Conservation (phyloP, 2,888 invertebrate genomes). For the Drosophila basisetae region DNA sequence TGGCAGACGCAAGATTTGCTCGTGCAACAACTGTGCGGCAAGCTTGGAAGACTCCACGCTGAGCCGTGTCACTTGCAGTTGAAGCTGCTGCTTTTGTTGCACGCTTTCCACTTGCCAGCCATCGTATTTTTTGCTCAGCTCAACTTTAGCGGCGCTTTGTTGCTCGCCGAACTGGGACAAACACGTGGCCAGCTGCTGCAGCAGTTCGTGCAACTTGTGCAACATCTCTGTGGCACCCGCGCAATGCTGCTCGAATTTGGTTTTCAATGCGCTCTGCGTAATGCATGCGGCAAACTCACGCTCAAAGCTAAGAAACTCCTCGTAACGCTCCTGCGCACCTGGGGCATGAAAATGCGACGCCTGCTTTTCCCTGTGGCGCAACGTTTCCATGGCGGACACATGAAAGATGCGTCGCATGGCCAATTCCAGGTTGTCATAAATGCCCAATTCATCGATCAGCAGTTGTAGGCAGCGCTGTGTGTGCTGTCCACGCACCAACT, state of each 20-base stretch:
- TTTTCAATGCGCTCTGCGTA: constrained; percentile 97
- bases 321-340: constrained; percentile 95
- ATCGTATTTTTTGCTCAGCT: constrained; percentile 91
- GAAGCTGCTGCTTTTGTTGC: constrained; percentile 92
- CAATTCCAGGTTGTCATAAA: constrained; percentile 92
- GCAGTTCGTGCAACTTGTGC: constrained; percentile 88
- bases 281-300: constrained; percentile 99
- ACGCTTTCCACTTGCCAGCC: constrained; percentile 94
- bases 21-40: constrained; percentile 96
- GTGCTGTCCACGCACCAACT: constrained; percentile 95
- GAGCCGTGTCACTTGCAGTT: constrained; percentile 96
- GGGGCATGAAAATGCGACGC: constrained; percentile 74
- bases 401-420: constrained; percentile 98
- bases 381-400: constrained; percentile 98
- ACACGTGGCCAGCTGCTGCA: constrained; percentile 88
- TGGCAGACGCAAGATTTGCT: constrained; percentile 96
- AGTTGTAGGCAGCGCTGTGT: constrained; percentile 97
- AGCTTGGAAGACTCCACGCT: constrained; percentile 96
- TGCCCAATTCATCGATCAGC: constrained; percentile 96
- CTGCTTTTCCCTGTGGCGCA: constrained; percentile 89
- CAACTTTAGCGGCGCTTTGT: constrained; percentile 88
- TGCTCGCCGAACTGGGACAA: constrained; percentile 87
- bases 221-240: constrained; percentile 94
- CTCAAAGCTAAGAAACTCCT: constrained; percentile 99
- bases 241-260: constrained; percentile 99